Evolutionary conservation across 2,888 invertebrate genomes (phyloP).

Genomic region (Papilio demoleus): DNA sequence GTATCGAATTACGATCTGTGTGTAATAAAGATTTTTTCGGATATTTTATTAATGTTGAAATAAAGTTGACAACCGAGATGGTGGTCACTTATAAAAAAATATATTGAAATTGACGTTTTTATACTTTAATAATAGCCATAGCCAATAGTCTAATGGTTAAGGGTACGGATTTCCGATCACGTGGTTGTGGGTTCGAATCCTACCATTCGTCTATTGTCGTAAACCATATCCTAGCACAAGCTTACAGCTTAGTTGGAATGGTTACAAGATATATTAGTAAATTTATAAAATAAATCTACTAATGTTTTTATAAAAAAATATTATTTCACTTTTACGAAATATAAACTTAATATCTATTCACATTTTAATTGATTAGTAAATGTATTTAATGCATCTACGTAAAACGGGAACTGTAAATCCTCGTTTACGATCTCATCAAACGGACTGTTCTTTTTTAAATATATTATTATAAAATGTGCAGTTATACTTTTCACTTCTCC

Average conservation of each 20-base stretch:
- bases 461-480: conserved; percentile 22
- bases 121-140: too few relatives aligned
- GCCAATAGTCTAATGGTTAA: too few relatives aligned
- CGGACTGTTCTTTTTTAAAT: conserved; percentile 28
- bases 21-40: conserved; percentile 4
- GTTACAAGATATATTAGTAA: too few relatives aligned
- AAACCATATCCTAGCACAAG: too few relatives aligned
- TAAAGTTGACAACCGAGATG: neutral
- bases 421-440: conserved; percentile 26
- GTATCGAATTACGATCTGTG: conserved; percentile 12
- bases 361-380: neutral
- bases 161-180: too few relatives aligned
- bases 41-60: conserved; percentile 12
- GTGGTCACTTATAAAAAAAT: neutral
- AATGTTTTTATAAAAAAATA: too few relatives aligned
- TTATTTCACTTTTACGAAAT: neutral
- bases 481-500: conserved; percentile 17
- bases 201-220: too few relatives aligned
- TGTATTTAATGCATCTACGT: conserved; percentile 14
- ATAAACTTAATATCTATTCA: conserved; percentile 4
- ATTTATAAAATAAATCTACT: too few relatives aligned
- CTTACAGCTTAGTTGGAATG: too few relatives aligned
- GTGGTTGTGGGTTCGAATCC: too few relatives aligned
- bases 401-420: conserved; percentile 18
- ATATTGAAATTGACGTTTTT: too few relatives aligned